Evolutionary conservation across 2,797 vertebrate genomes (phyloP), one percentile per base, ranked within the genome.

Genomic region (Sebastes goodei): DNA sequence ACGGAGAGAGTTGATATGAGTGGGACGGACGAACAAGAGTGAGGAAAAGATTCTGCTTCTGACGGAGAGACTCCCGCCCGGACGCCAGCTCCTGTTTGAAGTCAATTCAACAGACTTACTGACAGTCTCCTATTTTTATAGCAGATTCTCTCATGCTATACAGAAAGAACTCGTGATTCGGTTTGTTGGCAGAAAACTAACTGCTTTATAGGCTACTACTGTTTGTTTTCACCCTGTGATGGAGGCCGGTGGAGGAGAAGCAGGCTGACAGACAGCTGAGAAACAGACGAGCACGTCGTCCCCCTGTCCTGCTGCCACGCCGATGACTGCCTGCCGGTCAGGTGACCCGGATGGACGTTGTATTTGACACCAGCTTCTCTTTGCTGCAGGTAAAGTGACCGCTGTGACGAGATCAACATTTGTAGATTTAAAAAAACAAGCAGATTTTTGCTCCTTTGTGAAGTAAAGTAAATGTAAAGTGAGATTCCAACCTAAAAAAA

Each of bases 31-130:
- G 12, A 53, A 73, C 69, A 74, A 46, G 46, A 72, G 11, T 25
- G 59, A 78, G 25, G 25, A 64, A 52, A 25, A 62, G 21, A 66
- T 42, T 60, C 65, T 53, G 64, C 53, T 32, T 76, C 25, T 64
- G 74, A 77, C 62, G 9, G 52, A 81, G 52, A 60, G 42, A 76
- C 66, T 75, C 76, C 61, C 62, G 56, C 52, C 30, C 25, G 11
- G 46, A 46, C 15, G 29, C 46, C 23, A 64, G 21, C 21, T 64
- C 29, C 52, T 27, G 35, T 60, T 64, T 53, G 35, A 81, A 71
- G 74, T 59, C 49, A 69, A 38, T 65, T 78, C 49, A 52, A 52
- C 49, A 76, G 38, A 59, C 12, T 20, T n/a, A 12, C 66, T n/a
- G 2, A 38, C 23, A 64, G 59, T 57, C 15, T 53, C 4, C 21